Conservation (phyloP, 2,888 invertebrate species). For the Plusia festucae region DNA sequence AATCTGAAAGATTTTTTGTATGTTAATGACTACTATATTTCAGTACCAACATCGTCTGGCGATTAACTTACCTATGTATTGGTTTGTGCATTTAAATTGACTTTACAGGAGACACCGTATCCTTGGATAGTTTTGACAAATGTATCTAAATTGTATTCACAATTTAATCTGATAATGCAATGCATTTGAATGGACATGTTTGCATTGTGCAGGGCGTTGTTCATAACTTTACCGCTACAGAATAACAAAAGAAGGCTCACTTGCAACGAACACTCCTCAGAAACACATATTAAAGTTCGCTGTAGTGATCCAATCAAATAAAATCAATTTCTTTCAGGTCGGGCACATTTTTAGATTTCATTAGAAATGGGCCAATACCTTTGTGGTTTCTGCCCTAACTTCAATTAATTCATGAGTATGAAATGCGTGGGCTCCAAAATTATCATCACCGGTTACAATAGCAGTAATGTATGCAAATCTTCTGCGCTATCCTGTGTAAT, state of each 20-base stretch:
- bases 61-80: neutral
- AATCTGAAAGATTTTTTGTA: no score
- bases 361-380: no score
- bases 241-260: neutral
- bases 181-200: neutral
- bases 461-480: neutral
- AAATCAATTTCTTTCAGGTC: no score
- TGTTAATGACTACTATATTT: neutral
- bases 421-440: neutral
- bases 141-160: neutral
- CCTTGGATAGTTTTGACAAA: conserved; percentile 4
- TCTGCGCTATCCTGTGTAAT: neutral
- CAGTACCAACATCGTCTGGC: no score
- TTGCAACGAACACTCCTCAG: neutral
- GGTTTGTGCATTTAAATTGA: neutral
- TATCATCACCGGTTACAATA: neutral
- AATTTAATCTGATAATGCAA: neutral
- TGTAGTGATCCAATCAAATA: no score
- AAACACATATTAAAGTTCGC: neutral
- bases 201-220: neutral
- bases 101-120: neutral
- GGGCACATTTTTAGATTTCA: no score
- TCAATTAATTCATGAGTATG: neutral
- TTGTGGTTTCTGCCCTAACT: no score
- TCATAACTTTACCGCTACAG: neutral